Evolutionary conservation across 2,888 invertebrate species (phyloP).

Genomic region (Drosophila dives): DNA sequence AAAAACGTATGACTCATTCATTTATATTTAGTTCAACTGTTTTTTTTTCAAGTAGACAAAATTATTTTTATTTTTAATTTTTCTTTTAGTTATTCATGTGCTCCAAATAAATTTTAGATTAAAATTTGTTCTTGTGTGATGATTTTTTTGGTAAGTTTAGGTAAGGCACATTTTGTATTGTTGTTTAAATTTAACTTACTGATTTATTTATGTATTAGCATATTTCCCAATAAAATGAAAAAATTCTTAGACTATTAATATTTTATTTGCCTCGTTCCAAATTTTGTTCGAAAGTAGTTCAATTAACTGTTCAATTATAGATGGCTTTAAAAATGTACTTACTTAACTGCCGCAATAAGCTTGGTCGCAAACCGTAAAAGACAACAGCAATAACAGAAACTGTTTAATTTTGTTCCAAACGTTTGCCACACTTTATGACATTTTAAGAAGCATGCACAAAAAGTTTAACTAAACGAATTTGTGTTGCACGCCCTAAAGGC

Average conservation of each 20-base stretch:
- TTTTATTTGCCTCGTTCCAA: not conserved
- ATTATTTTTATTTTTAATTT: not conserved
- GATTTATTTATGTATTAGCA: not conserved
- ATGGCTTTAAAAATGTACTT: slow-evolving; percentile 44
- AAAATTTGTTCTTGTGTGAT: not conserved
- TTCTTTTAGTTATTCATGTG: not conserved
- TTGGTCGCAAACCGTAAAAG: slow-evolving; percentile 9
- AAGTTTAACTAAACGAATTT: slow-evolving; percentile 71
- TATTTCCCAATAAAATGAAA: not conserved
- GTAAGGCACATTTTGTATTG: not conserved
- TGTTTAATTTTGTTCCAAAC: slow-evolving; percentile 64
- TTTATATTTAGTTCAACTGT: not conserved
- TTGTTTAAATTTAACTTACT: not conserved
- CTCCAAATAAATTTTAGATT: not conserved
- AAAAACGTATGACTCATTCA: not conserved
- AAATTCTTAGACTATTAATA: not conserved
- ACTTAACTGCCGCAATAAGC: slow-evolving; percentile 39
- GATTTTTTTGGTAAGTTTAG: not conserved
- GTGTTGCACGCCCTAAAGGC: slow-evolving; percentile 46
- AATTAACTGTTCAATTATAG: slow-evolving; percentile 71
- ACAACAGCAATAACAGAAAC: slow-evolving; percentile 30
- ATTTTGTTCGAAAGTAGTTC: slow-evolving; percentile 24
- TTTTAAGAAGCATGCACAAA: slow-evolving; percentile 69
- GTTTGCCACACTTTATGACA: slow-evolving; percentile 68
- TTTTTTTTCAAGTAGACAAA: not conserved